These are phyloP conservation scores for Stegana nigrithorax DNA, from an alignment of 2,888 invertebrate genomes.

Conservation along the genomic window DNA sequence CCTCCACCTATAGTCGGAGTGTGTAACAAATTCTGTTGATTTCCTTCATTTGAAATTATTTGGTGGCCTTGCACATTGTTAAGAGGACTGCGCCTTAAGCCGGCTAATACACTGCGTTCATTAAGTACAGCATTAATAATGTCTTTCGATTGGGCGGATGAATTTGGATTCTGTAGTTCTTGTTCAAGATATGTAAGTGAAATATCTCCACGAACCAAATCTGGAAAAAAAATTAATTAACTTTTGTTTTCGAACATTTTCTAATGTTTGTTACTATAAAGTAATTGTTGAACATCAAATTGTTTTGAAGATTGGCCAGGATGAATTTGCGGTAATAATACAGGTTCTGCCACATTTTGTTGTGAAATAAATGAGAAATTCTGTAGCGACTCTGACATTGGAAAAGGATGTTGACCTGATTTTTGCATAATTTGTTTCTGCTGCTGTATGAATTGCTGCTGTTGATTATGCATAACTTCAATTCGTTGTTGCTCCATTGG, in stretches of 20 bases:
- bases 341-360: conserved; percentile 22
- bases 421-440: not conserved
- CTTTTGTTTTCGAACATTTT: not conserved
- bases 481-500: conserved; percentile 21
- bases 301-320: conserved; percentile 32
- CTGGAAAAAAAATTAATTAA: conserved; percentile 56
- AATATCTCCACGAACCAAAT: conserved; percentile 82
- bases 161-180: conserved; percentile 75
- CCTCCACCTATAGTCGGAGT: conserved; percentile 26
- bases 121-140: conserved; percentile 51
- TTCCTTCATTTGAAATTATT: conserved; percentile 31
- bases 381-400: conserved; percentile 29
- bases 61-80: conserved; percentile 31
- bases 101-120: conserved; percentile 41
- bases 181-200: conserved; percentile 81
- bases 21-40: conserved; percentile 41
- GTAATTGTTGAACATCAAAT: conserved; percentile 79
- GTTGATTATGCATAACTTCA: conserved; percentile 27
- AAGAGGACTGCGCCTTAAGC: not conserved
- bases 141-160: conserved; percentile 46
- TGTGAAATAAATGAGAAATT: conserved; percentile 15
- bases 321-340: conserved; percentile 14
- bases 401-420: conserved; percentile 19
- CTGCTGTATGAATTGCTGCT: conserved; percentile 26
- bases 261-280: conserved; percentile 73